Base-by-base conservation (phyloP, 2,113 vertebrate genomes). In the Piprites chloris region DNA sequence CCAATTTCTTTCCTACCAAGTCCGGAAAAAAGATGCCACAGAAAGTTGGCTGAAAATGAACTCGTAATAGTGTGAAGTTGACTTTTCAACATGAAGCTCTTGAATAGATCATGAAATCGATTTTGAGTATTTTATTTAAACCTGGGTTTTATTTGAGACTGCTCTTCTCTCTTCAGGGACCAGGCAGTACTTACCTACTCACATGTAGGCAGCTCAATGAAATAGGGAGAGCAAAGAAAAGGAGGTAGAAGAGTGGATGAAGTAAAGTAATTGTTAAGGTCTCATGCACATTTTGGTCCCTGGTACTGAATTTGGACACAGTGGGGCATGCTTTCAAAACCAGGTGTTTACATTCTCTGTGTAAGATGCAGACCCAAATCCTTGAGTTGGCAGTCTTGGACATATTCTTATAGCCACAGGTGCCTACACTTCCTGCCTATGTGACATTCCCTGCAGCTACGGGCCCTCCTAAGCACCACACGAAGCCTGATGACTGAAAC, bases 391-490 rank as follows among this genome's bases (percentile, higher is more conserved):
- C 52, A 82, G 23, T 7, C 27, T 65, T 13, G 5, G 61, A 12
- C 11, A 32, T 22, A 28, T 65, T 81, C 26, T 69, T 44, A 47
- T 0, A 2, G 23, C 12, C 27, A 30, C 15, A 35, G 46, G 22
- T 10, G 18, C 20, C 44, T 11, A 33, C 0, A 1, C 11, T 10
- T 37, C 37, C 37, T 1, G 0, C 18, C 39, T 59, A 8, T 9
- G 15, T 67, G 20, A 39, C 32, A 4, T 4, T 18, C 32, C 2
- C 0, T 30, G 12, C 22, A 55, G 42, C 53, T 30, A 27, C 24
- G 3, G 1, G 17, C 13, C 21, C 42, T 50, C 9, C 12, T 6
- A 30, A 52, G 33, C 30, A 35, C 26, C 42, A 35, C 56, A 55
- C 11, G 58, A 62, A 87, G 14, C 22, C 52, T 21, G 18, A 67